Evolutionary conservation across 2,113 vertebrate genomes (phyloP).

Genomic region (Lepisosteus osseus): DNA sequence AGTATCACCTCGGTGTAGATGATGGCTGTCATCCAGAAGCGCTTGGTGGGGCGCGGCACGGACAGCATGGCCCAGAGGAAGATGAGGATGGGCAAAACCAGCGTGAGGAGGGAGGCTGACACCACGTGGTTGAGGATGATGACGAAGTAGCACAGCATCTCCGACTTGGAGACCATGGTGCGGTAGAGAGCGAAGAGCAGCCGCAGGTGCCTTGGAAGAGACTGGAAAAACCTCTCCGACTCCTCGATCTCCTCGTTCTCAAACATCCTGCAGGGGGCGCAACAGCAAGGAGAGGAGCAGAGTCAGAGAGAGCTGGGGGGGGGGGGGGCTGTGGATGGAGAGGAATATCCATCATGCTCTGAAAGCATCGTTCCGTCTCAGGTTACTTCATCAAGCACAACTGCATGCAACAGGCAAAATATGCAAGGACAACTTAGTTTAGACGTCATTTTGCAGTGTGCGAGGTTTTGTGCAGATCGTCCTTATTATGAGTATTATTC

Average conservation of each 20-base stretch:
- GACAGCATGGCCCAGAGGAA: constrained; percentile 70
- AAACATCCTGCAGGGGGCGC: constrained; percentile 45
- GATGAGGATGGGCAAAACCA: constrained; percentile 63
- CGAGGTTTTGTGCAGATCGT: too few relatives aligned
- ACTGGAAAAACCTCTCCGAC: constrained; percentile 55
- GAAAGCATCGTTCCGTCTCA: too few relatives aligned
- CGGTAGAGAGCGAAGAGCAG: constrained; percentile 59
- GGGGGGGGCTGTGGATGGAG: not conserved
- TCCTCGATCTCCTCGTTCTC: constrained; percentile 53
- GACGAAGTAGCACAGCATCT: constrained; percentile 65
- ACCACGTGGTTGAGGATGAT: constrained; percentile 66
- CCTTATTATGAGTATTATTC: too few relatives aligned
- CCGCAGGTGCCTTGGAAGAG: constrained; percentile 47
- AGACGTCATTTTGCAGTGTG: too few relatives aligned
- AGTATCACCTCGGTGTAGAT: constrained; percentile 68
- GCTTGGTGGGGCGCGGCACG: constrained; percentile 65
- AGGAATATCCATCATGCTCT: too few relatives aligned
- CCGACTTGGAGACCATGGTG: constrained; percentile 56
- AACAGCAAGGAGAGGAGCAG: not conserved
- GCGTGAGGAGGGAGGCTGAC: constrained; percentile 58
- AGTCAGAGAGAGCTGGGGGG: not conserved
- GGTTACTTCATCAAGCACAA: too few relatives aligned
- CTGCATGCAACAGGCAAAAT: too few relatives aligned
- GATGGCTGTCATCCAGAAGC: constrained; percentile 70
- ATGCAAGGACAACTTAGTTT: too few relatives aligned